Conservation (phyloP, 2,888 invertebrate genomes). For the Alsophila aescularia region DNA sequence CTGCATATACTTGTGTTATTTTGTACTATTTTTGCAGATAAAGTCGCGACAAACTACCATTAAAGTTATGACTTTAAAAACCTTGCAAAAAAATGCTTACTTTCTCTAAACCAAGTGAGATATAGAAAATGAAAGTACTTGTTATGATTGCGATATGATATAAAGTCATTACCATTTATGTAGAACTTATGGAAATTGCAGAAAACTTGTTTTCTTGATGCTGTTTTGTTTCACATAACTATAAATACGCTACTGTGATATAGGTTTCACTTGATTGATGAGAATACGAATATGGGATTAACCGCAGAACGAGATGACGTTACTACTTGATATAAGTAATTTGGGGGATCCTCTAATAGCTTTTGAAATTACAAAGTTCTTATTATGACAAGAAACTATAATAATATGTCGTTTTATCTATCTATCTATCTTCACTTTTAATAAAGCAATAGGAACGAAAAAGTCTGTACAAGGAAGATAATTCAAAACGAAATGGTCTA, state of each 20-base stretch:
- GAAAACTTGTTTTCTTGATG: conserved; percentile 8
- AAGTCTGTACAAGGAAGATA: too few relatives aligned
- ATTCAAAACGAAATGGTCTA: too few relatives aligned
- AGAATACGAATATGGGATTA: background rate
- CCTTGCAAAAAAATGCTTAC: conserved; percentile 1
- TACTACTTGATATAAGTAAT: background rate
- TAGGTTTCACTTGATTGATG: background rate
- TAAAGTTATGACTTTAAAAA: background rate
- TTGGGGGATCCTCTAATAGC: too few relatives aligned
- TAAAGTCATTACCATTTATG: conserved; percentile 20
- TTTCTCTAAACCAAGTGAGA: background rate
- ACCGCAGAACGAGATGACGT: background rate
- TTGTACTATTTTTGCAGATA: background rate
- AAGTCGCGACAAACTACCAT: background rate
- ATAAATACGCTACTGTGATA: background rate
- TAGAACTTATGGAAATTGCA: conserved; percentile 25
- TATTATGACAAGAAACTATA: too few relatives aligned
- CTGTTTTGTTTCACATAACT: conserved; percentile 6
- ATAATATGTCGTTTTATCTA: too few relatives aligned
- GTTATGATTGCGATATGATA: background rate
- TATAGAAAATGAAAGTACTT: conserved; percentile 15
- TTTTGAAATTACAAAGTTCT: too few relatives aligned
- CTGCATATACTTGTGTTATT: too few relatives aligned
- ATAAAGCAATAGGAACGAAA: too few relatives aligned
- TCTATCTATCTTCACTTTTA: too few relatives aligned